These are phyloP conservation scores for Sesia bembeciformis DNA, from an alignment of 2,888 invertebrate species.

Conservation along the genomic window DNA sequence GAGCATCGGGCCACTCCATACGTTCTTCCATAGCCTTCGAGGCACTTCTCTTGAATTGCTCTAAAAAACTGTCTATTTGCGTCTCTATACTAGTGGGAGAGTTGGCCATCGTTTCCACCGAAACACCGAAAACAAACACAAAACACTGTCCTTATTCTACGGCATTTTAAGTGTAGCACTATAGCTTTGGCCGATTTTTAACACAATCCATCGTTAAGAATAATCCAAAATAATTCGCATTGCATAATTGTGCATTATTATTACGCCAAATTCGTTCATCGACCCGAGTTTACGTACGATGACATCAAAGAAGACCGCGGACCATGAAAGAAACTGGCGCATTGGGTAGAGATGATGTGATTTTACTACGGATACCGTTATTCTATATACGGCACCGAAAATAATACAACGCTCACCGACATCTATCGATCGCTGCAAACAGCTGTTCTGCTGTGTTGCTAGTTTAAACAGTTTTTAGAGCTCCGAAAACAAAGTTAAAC, in stretches of 20 bases:
- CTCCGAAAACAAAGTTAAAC: too few species aligned
- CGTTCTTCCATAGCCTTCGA: slow-evolving; percentile 83
- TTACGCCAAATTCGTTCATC: slow-evolving; percentile 42
- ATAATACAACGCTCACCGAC: slow-evolving; percentile 71
- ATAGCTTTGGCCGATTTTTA: slow-evolving; percentile 17
- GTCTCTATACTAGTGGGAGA: slow-evolving; percentile 84
- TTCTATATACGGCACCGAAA: slow-evolving; percentile 46
- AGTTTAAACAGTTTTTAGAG: slow-evolving; percentile 8
- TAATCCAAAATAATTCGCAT: slow-evolving; percentile 19
- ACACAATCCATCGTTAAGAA: slow-evolving; percentile 14
- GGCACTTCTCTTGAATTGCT: slow-evolving; percentile 86
- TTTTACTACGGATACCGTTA: slow-evolving; percentile 67
- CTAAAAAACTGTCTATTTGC: slow-evolving; percentile 88
- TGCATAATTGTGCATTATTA: slow-evolving; percentile 35
- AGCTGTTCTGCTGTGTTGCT: slow-evolving; percentile 54
- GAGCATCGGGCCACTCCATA: slow-evolving; percentile 68
- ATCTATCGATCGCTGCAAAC: slow-evolving; percentile 66
- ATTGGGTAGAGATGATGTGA: slow-evolving; percentile 33
- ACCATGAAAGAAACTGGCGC: slow-evolving; percentile 46
- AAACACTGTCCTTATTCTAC: slow-evolving; percentile 29
- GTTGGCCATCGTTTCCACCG: slow-evolving; percentile 75
- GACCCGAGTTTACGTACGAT: slow-evolving; percentile 38
- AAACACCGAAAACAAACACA: slow-evolving; percentile 69
- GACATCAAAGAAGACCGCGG: slow-evolving; percentile 50
- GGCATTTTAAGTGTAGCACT: slow-evolving; percentile 35